Conservation (phyloP, 2,888 invertebrate genomes). For the Orchestes rusci region DNA sequence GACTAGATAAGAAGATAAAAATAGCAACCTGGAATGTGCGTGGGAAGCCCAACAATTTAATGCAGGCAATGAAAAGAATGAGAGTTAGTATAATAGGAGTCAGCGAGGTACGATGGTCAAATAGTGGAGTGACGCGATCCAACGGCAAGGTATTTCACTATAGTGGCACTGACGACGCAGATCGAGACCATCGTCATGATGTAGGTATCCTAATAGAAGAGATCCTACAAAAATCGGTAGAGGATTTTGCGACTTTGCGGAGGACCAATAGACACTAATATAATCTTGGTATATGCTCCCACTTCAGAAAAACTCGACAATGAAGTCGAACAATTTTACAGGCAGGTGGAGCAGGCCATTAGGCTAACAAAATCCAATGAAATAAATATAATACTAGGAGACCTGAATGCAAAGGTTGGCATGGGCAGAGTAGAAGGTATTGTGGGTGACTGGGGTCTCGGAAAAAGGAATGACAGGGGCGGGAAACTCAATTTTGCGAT, state of each 20-base stretch:
- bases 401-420: not conserved
- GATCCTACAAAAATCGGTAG: no score
- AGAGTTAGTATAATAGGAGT: constrained; percentile 5
- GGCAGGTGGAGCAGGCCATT: not conserved
- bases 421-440: not conserved
- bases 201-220: no score
- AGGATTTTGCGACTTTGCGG: not conserved
- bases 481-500: not conserved
- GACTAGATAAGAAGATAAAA: constrained; percentile 6
- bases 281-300: not conserved
- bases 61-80: constrained; percentile 6
- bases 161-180: not conserved
- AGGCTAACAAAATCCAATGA: not conserved
- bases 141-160: not conserved
- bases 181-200: not conserved
- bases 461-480: not conserved
- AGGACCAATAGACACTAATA: not conserved
- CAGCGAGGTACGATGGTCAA: constrained; percentile 4
- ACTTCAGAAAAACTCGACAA: not conserved
- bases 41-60: not conserved
- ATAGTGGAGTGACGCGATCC: constrained; percentile 2
- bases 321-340: not conserved
- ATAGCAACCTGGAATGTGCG: no score
- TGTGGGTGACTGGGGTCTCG: not conserved
- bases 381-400: not conserved